Evolutionary conservation across 1,140 invertebrate species (phyloP).

Genomic region (Cotesia glomerata): DNA sequence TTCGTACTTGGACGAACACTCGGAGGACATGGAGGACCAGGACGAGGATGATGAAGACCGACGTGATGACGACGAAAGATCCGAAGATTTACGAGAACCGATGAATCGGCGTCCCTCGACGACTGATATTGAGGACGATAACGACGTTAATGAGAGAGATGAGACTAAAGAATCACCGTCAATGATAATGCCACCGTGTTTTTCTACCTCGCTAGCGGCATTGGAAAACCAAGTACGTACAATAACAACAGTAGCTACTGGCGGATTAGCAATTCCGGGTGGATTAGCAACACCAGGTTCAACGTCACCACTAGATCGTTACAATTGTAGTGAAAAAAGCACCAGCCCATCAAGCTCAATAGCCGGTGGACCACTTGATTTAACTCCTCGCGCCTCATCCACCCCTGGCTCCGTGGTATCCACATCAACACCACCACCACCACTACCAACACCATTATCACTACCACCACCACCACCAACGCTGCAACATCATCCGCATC

Average conservation of each 20-base stretch:
- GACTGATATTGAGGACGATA: slow-evolving; percentile 57
- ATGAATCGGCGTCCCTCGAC: slow-evolving; percentile 57
- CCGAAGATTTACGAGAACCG: slow-evolving; percentile 59
- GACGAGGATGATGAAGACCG: slow-evolving; percentile 57
- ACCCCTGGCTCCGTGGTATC: slow-evolving; percentile 57
- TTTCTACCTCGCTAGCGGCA: slow-evolving; percentile 77
- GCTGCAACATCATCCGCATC: slow-evolving; percentile 50
- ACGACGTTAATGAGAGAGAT: slow-evolving; percentile 29
- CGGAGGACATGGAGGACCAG: slow-evolving; percentile 55
- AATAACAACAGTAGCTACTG: slow-evolving; percentile 64
- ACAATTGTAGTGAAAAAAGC: slow-evolving; percentile 65
- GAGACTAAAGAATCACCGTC: slow-evolving; percentile 57
- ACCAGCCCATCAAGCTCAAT: slow-evolving; percentile 54
- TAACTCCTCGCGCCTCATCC: slow-evolving; percentile 59
- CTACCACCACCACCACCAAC: slow-evolving; percentile 44
- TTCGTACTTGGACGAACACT: slow-evolving; percentile 52
- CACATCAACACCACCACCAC: slow-evolving; percentile 53
- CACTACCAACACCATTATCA: slow-evolving; percentile 28
- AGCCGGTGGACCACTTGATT: slow-evolving; percentile 53
- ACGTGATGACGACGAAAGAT: slow-evolving; percentile 57
- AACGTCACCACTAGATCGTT: slow-evolving; percentile 55
- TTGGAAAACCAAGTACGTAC: slow-evolving; percentile 77
- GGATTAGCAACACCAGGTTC: slow-evolving; percentile 48
- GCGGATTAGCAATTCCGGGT: slow-evolving; percentile 62
- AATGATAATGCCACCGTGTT: slow-evolving; percentile 55